These are phyloP conservation scores for Seriola aureovittata DNA, from an alignment of 2,113 vertebrate genomes.

Conservation along the genomic window DNA sequence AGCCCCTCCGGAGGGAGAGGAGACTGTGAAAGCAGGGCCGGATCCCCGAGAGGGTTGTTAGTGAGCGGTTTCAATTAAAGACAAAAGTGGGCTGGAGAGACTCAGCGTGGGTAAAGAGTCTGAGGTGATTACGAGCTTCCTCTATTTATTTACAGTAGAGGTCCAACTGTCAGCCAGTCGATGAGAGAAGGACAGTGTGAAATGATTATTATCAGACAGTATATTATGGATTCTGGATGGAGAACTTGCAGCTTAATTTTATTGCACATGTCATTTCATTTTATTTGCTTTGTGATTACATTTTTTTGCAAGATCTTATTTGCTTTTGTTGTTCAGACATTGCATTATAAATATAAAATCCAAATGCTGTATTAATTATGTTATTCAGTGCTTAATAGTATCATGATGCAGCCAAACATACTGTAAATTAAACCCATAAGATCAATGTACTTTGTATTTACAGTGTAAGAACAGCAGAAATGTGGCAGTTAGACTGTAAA, in stretches of 20 bases:
- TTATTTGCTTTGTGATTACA: background rate
- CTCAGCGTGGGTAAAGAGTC: slow-evolving; percentile 3
- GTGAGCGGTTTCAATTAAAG: slow-evolving; percentile 71
- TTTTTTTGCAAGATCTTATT: background rate
- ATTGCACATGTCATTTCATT: background rate
- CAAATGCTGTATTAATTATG: background rate
- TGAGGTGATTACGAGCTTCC: slow-evolving; percentile 69
- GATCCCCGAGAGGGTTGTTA: slow-evolving; percentile 76
- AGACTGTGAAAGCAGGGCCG: slow-evolving; percentile 43
- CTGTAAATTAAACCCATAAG: background rate
- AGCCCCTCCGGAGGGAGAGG: slow-evolving; percentile 2
- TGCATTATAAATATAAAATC: background rate
- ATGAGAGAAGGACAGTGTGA: background rate
- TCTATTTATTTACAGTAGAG: slow-evolving; percentile 62
- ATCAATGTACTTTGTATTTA: background rate
- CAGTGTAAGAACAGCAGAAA: background rate
- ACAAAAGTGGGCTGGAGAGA: slow-evolving; percentile 31
- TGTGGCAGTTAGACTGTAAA: no score
- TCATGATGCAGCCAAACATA: background rate
- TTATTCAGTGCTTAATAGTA: background rate
- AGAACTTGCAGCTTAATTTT: background rate
- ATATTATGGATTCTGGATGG: background rate
- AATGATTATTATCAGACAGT: background rate
- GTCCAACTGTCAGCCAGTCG: slow-evolving; percentile 23
- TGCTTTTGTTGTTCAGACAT: background rate